Base-by-base conservation (phyloP, 2,113 vertebrate genomes). In the Bubo bubo region DNA sequence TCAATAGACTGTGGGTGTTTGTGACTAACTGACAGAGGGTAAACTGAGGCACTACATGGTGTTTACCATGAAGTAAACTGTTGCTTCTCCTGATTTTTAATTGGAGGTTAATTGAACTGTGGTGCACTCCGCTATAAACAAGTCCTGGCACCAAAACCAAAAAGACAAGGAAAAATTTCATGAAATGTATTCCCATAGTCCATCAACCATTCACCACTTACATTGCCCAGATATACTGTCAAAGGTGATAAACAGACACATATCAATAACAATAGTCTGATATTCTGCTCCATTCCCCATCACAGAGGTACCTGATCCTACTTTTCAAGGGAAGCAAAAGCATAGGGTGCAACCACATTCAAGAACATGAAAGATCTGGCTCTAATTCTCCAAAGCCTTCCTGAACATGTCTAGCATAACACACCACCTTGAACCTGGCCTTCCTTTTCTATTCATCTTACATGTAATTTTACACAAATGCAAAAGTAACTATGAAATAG, bases 21-120 rank as follows among this genome's bases (percentile, higher is more conserved):
- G 50, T 91, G 90, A 95, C 85, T 94, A 82, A 72, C 59, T 50
- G 41, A 49, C 24, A 88, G 80, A 74, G 4, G 2, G 37, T 74
- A 90, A 93, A 92, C 9, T 76, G 16, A 93, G 62, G 49, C 35
- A 76, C 49, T 70, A 45, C 3, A 0, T 55, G 26, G 13, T 76
- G 59, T 73, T 93, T 85, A 41, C 47, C 50, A 59, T 37, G n/a
- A 85, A n/a, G n/a, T 66, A 86, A 92, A 92, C 50, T 74, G 9
- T 71, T 90, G 50, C 82, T 87, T 90, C 59, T 86, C 74, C 58
- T 74, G 37, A 59, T 70, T 96, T 93, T 94, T 86, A 91, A 86
- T 59, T 86, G 79, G 53, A 93, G 37, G 55, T 92, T 90, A 90
- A 67, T 27, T 88, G 70, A 81, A 88, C 45, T 76, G 71, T 17